Evolutionary conservation across 2,888 invertebrate species (phyloP).

Genomic region (Netelia melanura): DNA sequence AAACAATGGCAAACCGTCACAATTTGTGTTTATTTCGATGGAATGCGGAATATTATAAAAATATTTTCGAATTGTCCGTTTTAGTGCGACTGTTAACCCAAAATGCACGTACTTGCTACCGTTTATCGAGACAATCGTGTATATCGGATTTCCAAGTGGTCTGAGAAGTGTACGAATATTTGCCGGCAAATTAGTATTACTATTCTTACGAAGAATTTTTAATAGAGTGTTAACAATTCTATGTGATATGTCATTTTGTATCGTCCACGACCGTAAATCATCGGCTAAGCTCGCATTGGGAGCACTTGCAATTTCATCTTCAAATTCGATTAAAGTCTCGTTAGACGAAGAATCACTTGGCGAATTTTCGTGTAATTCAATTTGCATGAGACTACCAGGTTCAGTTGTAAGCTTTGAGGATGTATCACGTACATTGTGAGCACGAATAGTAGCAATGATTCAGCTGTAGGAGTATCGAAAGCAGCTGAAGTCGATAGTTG

Average conservation of each 20-base stretch:
- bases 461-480: conserved; percentile 24
- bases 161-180: conserved; percentile 56
- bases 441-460: conserved; percentile 24
- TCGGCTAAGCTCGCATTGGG: neutral
- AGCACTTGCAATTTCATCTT: neutral
- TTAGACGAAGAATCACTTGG: neutral
- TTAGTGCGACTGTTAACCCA: conserved; percentile 53
- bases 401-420: conserved; percentile 23
- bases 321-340: neutral
- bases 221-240: conserved; percentile 3
- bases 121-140: conserved; percentile 33
- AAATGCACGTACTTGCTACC: conserved; percentile 62
- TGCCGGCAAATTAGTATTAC: conserved; percentile 8
- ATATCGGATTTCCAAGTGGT: conserved; percentile 53
- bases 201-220: conserved; percentile 32
- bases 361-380: neutral
- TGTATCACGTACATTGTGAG: conserved; percentile 10
- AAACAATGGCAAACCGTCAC: conserved; percentile 71
- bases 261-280: conserved; percentile 14
- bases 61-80: conserved; percentile 55
- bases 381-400: neutral
- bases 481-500: conserved; percentile 31
- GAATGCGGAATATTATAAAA: conserved; percentile 40
- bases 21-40: conserved; percentile 66
- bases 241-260: conserved; percentile 26